Base-by-base conservation (phyloP, 1,140 invertebrate species). In the Pachypsylla venusta region DNA sequence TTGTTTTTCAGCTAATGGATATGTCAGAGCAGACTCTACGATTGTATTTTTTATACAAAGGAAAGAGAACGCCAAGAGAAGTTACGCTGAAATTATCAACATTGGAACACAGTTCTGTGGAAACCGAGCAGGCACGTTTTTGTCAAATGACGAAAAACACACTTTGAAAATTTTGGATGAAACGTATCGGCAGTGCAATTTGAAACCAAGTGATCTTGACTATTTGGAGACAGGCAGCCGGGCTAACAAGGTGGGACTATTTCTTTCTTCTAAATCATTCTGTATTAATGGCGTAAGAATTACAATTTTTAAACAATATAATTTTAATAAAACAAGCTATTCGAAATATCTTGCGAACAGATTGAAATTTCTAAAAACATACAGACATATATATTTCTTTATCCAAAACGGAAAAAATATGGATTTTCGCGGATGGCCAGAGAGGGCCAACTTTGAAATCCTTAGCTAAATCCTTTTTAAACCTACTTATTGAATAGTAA, bases 201-300 rank as follows among this genome's bases (percentile, higher is more conserved):
- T 48, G 42, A 48, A 48, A 48, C 42, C 42, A 10, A 48, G 42
- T 48, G 42, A 48, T n/a, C 16, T 48, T 22, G 16, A 22, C 42
- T 48, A 48, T 48, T 48, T 48, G 42, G 42, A 48, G 22, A 48
- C 42, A 4, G 42, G 42, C 7, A 48, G 42, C 42, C 22, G 42
- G 42, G 42, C 42, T 10, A 48, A 48, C 42, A 48, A 48, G 42
- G 42, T 48, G 22, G 22, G 16, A 12, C 16, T 35, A 10, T 16
- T 35, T 35, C n/a, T n/a, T n/a, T n/a, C n/a, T n/a, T n/a, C n/a
- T n/a, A n/a, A n/a, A n/a, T n/a, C n/a, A n/a, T n/a, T n/a, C n/a
- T n/a, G n/a, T n/a, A n/a, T n/a, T n/a, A n/a, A n/a, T n/a, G n/a
- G n/a, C n/a, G n/a, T n/a, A n/a, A n/a, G n/a, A n/a, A n/a, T n/a